These are phyloP conservation scores for Rhamnusium bicolor DNA, from an alignment of 2,888 invertebrate species.

Conservation along the genomic window DNA sequence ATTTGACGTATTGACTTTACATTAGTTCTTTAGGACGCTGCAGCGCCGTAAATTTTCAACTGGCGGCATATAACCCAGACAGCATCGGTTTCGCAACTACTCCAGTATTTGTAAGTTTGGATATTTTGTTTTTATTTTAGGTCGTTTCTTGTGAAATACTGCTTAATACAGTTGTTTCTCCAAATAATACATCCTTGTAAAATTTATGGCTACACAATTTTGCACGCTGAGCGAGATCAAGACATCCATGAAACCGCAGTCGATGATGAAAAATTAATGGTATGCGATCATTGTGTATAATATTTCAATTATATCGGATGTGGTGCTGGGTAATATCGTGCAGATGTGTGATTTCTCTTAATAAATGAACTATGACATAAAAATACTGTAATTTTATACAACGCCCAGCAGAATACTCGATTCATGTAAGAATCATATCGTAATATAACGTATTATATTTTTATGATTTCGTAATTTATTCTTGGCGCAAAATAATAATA, in stretches of 20 bases:
- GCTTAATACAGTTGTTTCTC: constrained; percentile 40
- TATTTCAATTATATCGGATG: not conserved
- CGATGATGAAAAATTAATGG: constrained; percentile 6
- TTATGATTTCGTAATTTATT: no score
- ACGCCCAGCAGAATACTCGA: not conserved
- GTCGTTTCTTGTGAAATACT: constrained; percentile 38
- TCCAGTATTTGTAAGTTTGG: constrained; percentile 25
- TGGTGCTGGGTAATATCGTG: not conserved
- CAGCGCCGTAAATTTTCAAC: constrained; percentile 36
- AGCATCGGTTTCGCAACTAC: constrained; percentile 36
- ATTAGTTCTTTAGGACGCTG: constrained; percentile 9
- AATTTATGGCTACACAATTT: constrained; percentile 32
- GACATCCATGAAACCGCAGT: not conserved
- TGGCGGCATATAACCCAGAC: constrained; percentile 40
- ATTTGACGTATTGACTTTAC: constrained; percentile 7
- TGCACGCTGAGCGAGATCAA: not conserved
- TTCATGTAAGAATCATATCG: not conserved
- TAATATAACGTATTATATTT: no score
- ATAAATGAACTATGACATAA: not conserved
- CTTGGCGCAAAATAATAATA: no score
- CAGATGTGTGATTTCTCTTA: not conserved
- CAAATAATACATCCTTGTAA: constrained; percentile 34
- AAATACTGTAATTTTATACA: not conserved
- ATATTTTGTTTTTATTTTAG: constrained; percentile 38
- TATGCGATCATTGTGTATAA: not conserved